phyloP scores from a whole-genome alignment of 2,888 invertebrate species.

The Gryllus longicercus region DNA sequence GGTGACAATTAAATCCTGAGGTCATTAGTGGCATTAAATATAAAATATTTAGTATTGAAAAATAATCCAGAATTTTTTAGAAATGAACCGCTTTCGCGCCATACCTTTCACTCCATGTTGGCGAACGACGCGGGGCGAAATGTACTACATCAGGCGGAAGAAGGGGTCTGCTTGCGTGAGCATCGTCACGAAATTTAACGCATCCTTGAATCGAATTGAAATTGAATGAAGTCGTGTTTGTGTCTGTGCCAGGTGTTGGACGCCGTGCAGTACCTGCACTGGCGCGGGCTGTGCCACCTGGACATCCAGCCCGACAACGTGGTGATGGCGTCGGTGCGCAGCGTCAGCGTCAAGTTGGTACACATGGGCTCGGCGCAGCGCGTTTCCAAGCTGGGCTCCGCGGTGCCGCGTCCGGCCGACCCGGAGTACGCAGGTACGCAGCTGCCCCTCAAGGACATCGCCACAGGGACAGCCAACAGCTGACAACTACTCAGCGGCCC shows the following conservation, averaged over 20 bases:
- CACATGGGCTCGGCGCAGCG: constrained; percentile 87
- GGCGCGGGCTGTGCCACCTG: constrained; percentile 84
- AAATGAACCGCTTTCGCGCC: too few relatives aligned
- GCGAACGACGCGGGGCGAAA: too few relatives aligned
- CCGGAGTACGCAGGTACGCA: constrained; percentile 64
- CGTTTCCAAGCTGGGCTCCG: constrained; percentile 74
- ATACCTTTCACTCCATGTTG: too few relatives aligned
- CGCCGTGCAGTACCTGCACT: constrained; percentile 90
- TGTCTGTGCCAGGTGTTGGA: constrained; percentile 60
- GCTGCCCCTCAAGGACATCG: constrained; percentile 83
- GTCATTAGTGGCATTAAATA: too few relatives aligned
- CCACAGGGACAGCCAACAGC: constrained; percentile 82
- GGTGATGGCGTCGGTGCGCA: constrained; percentile 82
- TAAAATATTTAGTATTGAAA: too few relatives aligned
- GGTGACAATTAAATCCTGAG: too few relatives aligned
- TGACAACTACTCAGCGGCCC: constrained; percentile 51
- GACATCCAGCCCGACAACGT: constrained; percentile 94
- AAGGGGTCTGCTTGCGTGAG: too few relatives aligned
- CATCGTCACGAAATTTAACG: too few relatives aligned
- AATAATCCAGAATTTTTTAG: too few relatives aligned
- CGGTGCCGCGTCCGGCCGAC: constrained; percentile 66
- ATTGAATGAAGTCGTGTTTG: too few relatives aligned
- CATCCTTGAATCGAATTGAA: too few relatives aligned
- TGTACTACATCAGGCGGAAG: too few relatives aligned
- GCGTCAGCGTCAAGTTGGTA: constrained; percentile 82